Evolutionary conservation across 2,888 invertebrate species (phyloP).

Genomic region (Lamellibrachia satsuma): DNA sequence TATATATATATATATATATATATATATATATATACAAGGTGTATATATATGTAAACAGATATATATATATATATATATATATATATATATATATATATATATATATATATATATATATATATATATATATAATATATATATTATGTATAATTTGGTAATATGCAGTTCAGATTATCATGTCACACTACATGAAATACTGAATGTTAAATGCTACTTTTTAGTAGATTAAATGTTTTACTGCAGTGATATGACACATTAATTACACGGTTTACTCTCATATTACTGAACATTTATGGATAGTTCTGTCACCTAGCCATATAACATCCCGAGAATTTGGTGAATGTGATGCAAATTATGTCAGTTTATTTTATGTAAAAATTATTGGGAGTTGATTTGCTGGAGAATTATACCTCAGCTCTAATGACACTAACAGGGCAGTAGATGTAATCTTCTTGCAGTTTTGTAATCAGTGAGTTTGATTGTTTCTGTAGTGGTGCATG

Average conservation of each 20-base stretch:
- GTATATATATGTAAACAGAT: too few relatives aligned
- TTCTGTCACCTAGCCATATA: not conserved
- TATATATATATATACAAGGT: too few relatives aligned
- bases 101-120: too few relatives aligned
- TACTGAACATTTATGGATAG: not conserved
- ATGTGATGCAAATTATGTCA: not conserved
- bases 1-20: too few relatives aligned
- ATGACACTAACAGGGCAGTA: not conserved
- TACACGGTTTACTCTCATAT: not conserved
- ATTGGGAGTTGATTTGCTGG: not conserved
- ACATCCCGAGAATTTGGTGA: not conserved
- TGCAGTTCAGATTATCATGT: not conserved
- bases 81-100: too few relatives aligned
- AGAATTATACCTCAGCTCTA: not conserved
- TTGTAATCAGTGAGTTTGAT: not conserved
- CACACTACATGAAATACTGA: not conserved
- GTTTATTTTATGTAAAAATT: not conserved
- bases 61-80: too few relatives aligned
- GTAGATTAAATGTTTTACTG: not conserved
- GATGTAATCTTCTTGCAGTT: not conserved
- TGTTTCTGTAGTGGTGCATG: not conserved
- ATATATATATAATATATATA: too few relatives aligned
- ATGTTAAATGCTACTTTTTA: not conserved
- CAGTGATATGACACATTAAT: not conserved
- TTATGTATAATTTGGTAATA: not conserved